phyloP scores from a whole-genome alignment of 2,113 vertebrate species.

The Plecotus auritus region DNA sequence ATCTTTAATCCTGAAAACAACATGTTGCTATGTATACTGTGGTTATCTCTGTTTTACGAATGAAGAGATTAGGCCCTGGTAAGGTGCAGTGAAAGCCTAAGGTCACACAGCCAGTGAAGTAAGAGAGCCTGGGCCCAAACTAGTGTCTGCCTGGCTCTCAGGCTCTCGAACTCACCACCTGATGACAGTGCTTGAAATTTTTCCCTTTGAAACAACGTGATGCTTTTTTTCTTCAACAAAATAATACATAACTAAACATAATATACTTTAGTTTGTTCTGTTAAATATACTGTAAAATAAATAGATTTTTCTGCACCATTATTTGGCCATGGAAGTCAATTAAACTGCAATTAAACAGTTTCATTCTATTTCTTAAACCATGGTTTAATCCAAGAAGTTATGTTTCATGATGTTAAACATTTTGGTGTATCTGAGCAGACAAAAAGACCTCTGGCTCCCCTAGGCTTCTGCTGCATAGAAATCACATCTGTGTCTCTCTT shows the following conservation, averaged over 20 bases:
- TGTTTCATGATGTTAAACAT: not conserved
- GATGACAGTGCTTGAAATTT: not conserved
- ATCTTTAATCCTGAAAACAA: not conserved
- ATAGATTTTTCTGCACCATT: not conserved
- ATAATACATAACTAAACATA: not conserved
- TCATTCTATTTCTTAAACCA: not conserved
- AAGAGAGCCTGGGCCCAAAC: not conserved
- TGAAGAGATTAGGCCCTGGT: not conserved
- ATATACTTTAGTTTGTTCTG: not conserved
- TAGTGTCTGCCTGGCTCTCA: not conserved
- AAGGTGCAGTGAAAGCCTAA: not conserved
- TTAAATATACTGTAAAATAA: not conserved
- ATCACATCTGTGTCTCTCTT: not conserved
- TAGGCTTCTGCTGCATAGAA: not conserved
- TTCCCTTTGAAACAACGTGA: not conserved
- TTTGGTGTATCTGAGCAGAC: not conserved
- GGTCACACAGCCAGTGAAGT: not conserved
- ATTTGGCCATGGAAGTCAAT: not conserved
- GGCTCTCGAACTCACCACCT: not conserved
- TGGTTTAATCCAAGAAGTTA: not conserved
- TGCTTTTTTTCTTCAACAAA: not conserved
- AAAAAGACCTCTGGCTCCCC: not conserved
- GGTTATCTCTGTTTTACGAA: not conserved
- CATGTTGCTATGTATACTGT: not conserved
- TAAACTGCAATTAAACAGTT: not conserved